Conservation (phyloP, 1,140 invertebrate genomes). For the Cotesia vestalis region DNA sequence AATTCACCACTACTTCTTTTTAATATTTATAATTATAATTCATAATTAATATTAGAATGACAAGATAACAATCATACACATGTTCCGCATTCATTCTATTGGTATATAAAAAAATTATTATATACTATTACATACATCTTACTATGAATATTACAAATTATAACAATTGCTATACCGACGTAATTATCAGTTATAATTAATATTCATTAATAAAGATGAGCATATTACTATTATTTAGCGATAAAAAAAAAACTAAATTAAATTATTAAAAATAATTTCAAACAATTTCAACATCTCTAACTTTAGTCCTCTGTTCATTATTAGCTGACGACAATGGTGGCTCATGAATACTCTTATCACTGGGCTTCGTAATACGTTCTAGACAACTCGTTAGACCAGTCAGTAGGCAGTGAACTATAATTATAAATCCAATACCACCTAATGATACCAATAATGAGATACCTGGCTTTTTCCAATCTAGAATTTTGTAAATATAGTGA, state of each 20-base stretch:
- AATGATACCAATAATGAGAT: constrained; percentile 65
- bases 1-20: neutral
- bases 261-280: constrained; percentile 16
- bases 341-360: constrained; percentile 26
- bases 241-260: no score
- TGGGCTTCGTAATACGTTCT: constrained; percentile 38
- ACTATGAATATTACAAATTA: neutral
- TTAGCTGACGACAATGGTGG: neutral
- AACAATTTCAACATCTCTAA: constrained; percentile 37
- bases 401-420: constrained; percentile 54
- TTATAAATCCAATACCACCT: constrained; percentile 66
- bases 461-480: constrained; percentile 72
- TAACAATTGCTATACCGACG: neutral
- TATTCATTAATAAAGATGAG: no score
- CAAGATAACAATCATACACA: neutral
- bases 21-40: neutral
- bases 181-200: neutral
- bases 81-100: neutral
- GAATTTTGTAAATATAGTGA: constrained; percentile 73
- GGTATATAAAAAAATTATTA: neutral
- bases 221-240: no score
- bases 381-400: constrained; percentile 45
- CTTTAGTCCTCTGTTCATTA: constrained; percentile 23
- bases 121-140: neutral
- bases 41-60: neutral